Percentiles rank a stretch among this genome's conserved stretches.
These are phyloP conservation scores for Bombyx mandarina DNA, from an alignment of 1,140 invertebrate genomes.

Conservation along the genomic window DNA sequence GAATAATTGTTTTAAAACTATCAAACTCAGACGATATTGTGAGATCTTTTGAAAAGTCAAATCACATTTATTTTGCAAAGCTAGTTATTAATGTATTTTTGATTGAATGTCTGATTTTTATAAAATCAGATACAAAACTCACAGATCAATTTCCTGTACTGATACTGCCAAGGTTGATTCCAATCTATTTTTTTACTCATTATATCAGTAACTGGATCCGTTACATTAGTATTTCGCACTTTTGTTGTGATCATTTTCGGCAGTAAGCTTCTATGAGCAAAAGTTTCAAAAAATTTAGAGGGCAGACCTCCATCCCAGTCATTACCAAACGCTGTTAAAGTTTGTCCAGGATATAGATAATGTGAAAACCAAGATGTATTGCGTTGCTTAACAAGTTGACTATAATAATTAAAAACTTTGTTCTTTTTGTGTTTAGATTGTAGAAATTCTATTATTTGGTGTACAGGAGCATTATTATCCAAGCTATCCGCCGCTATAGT, in stretches of 20 bases:
- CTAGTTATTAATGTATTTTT: conserved; percentile 2
- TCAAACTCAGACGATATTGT: too few species aligned
- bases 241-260: conserved; percentile 47
- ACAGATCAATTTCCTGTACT: conserved; percentile 2
- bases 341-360: conserved; percentile 34
- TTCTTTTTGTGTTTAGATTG: conserved; percentile 20
- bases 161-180: conserved; percentile 17
- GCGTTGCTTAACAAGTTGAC: conserved; percentile 27
- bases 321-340: conserved; percentile 40
- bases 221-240: conserved; percentile 26
- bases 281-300: conserved; percentile 42
- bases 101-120: neutral
- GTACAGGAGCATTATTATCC: conserved; percentile 8
- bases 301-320: conserved; percentile 50
- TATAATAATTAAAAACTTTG: conserved; percentile 37
- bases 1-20: too few species aligned
- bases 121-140: neutral
- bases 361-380: conserved; percentile 22
- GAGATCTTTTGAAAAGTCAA: too few species aligned
- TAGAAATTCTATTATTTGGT: conserved; percentile 10
- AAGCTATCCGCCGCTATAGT: neutral
- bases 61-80: neutral
- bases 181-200: conserved; percentile 41
- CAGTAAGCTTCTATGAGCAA: conserved; percentile 40
- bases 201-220: conserved; percentile 40